These are phyloP conservation scores for Mustela nigripes DNA, from an alignment of 2,113 vertebrate species.

Conservation along the genomic window DNA sequence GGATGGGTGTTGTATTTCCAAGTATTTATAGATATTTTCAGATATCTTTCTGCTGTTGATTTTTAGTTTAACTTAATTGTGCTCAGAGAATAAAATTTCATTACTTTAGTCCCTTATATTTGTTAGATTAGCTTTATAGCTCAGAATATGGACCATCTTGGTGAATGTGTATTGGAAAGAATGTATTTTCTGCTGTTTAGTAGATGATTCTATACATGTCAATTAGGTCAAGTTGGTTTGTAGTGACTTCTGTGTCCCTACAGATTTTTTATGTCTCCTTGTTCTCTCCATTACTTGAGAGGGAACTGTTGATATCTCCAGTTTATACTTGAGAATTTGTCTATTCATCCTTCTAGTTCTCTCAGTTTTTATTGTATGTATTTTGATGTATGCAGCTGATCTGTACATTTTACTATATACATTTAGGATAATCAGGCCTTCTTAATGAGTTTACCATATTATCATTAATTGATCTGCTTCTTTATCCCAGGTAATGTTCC, in stretches of 20 bases:
- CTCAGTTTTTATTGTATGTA: neutral
- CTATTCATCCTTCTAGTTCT: neutral
- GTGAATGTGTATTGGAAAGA: neutral
- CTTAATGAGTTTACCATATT: neutral
- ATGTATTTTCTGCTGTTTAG: neutral
- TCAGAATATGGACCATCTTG: neutral
- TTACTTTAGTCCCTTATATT: slow-evolving; percentile 9
- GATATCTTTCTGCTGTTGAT: slow-evolving; percentile 2
- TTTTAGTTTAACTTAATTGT: slow-evolving; percentile 18
- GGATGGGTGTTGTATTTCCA: slow-evolving; percentile 37
- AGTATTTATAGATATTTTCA: slow-evolving; percentile 28
- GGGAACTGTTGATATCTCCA: neutral
- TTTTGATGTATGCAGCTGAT: neutral
- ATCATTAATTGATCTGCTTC: neutral
- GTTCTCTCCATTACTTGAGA: neutral
- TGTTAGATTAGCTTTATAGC: neutral
- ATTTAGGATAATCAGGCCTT: slow-evolving; percentile 5
- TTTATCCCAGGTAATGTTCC: neutral
- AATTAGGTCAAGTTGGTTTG: neutral
- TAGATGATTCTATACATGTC: neutral
- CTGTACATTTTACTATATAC: neutral
- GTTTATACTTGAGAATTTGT: neutral
- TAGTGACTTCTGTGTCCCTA: neutral
- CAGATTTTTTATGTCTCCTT: neutral
- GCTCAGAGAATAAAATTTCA: slow-evolving; percentile 12